These are phyloP conservation scores for Steromphala cineraria DNA, from an alignment of 2,888 invertebrate genomes.

Conservation along the genomic window DNA sequence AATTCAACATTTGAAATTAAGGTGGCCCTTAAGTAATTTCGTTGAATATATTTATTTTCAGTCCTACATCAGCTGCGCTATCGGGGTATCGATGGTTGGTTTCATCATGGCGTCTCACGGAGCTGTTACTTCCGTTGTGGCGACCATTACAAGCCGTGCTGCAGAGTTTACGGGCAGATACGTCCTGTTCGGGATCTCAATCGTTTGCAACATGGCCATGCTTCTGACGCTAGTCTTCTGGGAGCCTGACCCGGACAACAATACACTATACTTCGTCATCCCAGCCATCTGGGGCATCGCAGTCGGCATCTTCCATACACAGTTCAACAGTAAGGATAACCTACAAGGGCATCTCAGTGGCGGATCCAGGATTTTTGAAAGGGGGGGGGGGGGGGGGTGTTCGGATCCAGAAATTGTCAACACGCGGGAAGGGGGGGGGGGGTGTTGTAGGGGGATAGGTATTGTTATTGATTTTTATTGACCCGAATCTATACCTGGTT, in stretches of 20 bases:
- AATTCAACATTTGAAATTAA: too few species aligned
- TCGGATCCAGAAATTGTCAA: too few species aligned
- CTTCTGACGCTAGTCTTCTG: constrained; percentile 39
- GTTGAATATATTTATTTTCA: too few species aligned
- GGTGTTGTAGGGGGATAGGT: too few species aligned
- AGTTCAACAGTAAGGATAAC: constrained; percentile 22
- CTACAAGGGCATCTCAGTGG: too few species aligned
- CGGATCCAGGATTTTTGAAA: too few species aligned
- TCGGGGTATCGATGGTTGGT: constrained; percentile 22
- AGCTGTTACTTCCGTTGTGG: background rate
- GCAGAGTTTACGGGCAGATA: constrained; percentile 19
- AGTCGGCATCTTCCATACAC: constrained; percentile 15
- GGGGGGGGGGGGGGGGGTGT: too few species aligned
- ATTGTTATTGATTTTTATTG: too few species aligned
- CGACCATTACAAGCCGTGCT: background rate
- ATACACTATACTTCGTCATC: constrained; percentile 5
- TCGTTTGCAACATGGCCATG: constrained; percentile 12
- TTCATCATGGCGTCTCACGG: constrained; percentile 25
- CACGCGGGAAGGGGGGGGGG: too few species aligned
- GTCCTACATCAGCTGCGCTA: constrained; percentile 25
- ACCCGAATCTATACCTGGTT: too few species aligned
- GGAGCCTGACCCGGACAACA: background rate
- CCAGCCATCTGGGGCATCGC: constrained; percentile 14
- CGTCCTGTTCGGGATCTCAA: background rate
- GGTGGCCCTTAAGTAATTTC: too few species aligned